Evolutionary conservation across 1,140 invertebrate genomes (phyloP), one percentile per base, ranked within the genome.

Genomic region (Samia ricini): DNA sequence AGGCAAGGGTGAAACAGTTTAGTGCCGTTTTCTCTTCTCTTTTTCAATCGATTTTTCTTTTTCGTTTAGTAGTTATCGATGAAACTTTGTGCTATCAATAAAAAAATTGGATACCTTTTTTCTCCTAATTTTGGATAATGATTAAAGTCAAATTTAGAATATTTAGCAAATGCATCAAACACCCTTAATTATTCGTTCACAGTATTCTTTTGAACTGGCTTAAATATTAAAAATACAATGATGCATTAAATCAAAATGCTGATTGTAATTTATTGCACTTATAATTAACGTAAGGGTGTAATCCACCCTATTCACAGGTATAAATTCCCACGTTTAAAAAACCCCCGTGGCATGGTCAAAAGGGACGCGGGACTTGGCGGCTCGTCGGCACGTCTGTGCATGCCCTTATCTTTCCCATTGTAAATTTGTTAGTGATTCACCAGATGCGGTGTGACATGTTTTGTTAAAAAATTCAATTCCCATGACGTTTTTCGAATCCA

Each of bases 251-350:
- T 77, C 77, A 77, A 73, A 79, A 81, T 81, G 77, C 70, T 81
- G 73, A 85, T 83, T 83, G 69, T 74, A 79, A 85, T 83, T 79
- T 85, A 83, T 83, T 71, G 74, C 75, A 72, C 33, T 42, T 42
- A 42, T 68, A 79, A 67, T 66, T 76, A 42, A 42, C 8, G 33
- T 42, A 72, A 72, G 73, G 74, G 78, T 74, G 65, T 54, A 69
- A 57, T 68, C 72, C 70, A 67, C 72, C 70, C 70, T 52, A 71
- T 74, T 42, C 33, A 76, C 79, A 81, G 72, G 76, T 80, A 72
- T 75, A 52, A 49, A 74, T 86, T 85, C 82, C 84, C 82, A 85
- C 81, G 82, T 71, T 73, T 69, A 64, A 63, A 72, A 80, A 74
- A 72, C 61, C 26, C 54, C 76, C 4, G 56, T 20, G 12, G 7